These are phyloP conservation scores for Hycleus phaleratus DNA, from an alignment of 1,140 invertebrate species.

Conservation along the genomic window DNA sequence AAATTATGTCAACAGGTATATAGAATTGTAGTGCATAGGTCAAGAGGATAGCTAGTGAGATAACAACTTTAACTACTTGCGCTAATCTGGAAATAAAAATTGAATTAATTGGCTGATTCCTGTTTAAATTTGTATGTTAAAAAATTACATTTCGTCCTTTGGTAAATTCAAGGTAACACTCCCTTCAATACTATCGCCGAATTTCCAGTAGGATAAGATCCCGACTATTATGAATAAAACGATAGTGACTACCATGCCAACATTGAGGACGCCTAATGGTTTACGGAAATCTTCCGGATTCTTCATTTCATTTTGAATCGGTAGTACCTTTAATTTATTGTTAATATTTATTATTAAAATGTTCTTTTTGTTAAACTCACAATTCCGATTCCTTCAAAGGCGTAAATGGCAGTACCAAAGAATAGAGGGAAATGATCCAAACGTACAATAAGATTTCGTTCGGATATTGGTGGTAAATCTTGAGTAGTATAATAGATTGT, in stretches of 20 bases:
- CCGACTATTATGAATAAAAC: slow-evolving; percentile 68
- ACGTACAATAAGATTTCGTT: slow-evolving; percentile 41
- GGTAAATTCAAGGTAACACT: slow-evolving; percentile 66
- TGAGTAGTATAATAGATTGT: slow-evolving; percentile 63
- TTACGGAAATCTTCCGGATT: slow-evolving; percentile 65
- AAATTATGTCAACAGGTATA: slow-evolving; percentile 64
- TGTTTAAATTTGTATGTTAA: not conserved
- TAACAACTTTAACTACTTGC: slow-evolving; percentile 82
- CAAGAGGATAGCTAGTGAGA: slow-evolving; percentile 86
- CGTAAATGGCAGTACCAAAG: slow-evolving; percentile 69
- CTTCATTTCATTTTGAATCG: slow-evolving; percentile 82
- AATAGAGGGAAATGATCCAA: slow-evolving; percentile 50
- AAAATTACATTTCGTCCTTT: slow-evolving; percentile 48
- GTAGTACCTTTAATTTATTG: slow-evolving; percentile 59
- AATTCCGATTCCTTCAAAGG: slow-evolving; percentile 67
- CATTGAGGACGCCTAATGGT: slow-evolving; percentile 71
- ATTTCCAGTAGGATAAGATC: slow-evolving; percentile 76
- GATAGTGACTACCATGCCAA: slow-evolving; percentile 71
- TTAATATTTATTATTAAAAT: not conserved
- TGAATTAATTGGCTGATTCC: not conserved
- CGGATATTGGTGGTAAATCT: slow-evolving; percentile 48
- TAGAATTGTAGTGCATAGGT: slow-evolving; percentile 93
- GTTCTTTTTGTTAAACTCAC: slow-evolving; percentile 27
- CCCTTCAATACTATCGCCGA: slow-evolving; percentile 53
- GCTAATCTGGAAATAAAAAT: slow-evolving; percentile 60